Evolutionary conservation across 2,113 vertebrate species (phyloP), one percentile per base, ranked within the genome.

Genomic region (Muscicapa adusta): DNA sequence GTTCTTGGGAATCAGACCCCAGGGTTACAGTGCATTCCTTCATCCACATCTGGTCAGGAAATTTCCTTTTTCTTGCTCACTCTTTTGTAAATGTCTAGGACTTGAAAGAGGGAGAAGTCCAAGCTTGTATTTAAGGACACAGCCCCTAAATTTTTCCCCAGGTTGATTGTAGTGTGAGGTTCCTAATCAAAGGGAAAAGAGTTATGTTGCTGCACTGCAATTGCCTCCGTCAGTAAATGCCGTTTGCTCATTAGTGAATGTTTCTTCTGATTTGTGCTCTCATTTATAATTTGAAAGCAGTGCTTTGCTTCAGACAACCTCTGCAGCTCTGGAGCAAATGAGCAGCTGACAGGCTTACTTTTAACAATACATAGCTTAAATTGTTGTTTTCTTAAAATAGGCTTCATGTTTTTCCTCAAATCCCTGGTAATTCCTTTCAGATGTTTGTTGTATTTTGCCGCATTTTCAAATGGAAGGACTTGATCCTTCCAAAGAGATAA

Each of bases 371-470:
- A 5, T 51, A 86, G 76, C 66, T 94, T 88, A 92, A 89, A 87
- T 87, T 93, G 87, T 74, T 91, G 53, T 85, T 80, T 85, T 85
- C 76, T 83, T 88, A 91, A 95, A 95, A 93, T 66, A 89, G 58
- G 33, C 20, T 42, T 95, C 42, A 15, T 92, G 14, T 75, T 96
- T 95, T 91, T 54, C 62, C 36, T 86, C 93, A 97, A 95, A 97
- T 96, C 95, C 93, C 38, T 72, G 33, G 88, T 96, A 97, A 97
- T 94, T 94, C 94, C 91, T 79, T 73, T 72, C 73, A 91, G 93
- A 70, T 91, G 62, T 76, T 89, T 85, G 33, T 91, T 94, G 58
- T 65, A 9, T 91, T 93, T 94, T 91, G 51, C 68, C 5, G 17
- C 36, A 43, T 87, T 66, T 94, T 92, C 38, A 85, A 54, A 82